Percentiles rank a stretch among this genome's conserved stretches.
Conservation (phyloP, 1,140 invertebrate genomes). For the Heliconius nattereri region DNA sequence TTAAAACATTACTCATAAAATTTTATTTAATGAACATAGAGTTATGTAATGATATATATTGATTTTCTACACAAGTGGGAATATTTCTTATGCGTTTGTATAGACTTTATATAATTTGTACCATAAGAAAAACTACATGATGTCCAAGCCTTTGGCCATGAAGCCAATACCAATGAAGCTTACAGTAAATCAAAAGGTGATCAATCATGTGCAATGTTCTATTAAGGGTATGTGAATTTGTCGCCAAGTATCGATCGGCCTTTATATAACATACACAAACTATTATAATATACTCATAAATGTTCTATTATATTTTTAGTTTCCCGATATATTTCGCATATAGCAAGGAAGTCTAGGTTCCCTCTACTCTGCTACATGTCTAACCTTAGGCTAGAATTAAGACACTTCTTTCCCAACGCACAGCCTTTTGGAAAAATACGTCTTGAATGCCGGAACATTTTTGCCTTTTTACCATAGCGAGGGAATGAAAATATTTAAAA, state of each 20-base stretch:
- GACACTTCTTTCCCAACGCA: too few species aligned
- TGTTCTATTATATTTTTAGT: neutral
- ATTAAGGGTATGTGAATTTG: conserved; percentile 13
- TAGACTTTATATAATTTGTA: neutral
- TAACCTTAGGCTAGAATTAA: too few species aligned
- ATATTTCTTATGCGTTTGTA: neutral
- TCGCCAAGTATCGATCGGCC: conserved; percentile 15
- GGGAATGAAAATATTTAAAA: too few species aligned
- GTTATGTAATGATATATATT: too few species aligned
- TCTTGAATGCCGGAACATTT: too few species aligned
- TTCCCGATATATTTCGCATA: neutral
- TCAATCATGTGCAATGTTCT: conserved; percentile 21
- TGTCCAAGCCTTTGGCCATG: neutral
- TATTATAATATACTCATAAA: neutral
- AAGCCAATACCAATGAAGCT: neutral
- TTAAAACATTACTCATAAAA: neutral
- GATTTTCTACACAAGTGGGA: neutral
- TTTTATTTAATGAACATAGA: too few species aligned
- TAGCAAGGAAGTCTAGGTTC: neutral
- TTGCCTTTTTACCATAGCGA: too few species aligned
- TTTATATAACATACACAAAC: neutral
- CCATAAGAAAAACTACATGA: neutral
- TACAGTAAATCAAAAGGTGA: conserved; percentile 5
- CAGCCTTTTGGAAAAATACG: too few species aligned
- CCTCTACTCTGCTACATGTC: too few species aligned